phyloP scores from a whole-genome alignment of 2,797 vertebrate species.

The Tangara arthus region DNA sequence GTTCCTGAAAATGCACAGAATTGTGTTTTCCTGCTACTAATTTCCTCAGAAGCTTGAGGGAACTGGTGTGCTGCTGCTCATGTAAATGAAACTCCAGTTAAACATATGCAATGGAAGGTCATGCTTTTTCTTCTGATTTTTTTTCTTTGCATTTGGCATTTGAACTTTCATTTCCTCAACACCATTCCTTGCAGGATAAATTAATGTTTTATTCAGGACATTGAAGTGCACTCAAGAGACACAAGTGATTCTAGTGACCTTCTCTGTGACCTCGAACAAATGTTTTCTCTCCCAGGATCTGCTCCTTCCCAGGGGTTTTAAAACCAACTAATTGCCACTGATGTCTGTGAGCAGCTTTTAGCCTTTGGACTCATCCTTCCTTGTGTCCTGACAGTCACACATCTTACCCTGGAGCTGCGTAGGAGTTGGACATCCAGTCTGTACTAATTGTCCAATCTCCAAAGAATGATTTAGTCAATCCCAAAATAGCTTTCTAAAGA shows the following conservation, averaged over 20 bases:
- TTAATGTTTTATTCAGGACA: conserved; percentile 8
- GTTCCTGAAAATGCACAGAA: neutral
- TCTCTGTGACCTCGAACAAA: conserved; percentile 13
- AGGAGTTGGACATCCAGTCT: neutral
- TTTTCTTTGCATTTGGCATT: neutral
- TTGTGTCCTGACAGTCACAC: neutral
- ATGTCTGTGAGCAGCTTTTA: neutral
- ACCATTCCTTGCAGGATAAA: neutral
- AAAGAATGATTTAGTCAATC: neutral
- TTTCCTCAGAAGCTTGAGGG: neutral
- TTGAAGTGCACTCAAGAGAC: neutral
- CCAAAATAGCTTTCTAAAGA: conserved; percentile 30
- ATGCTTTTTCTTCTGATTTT: neutral
- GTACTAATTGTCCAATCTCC: neutral
- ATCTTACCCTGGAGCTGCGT: neutral
- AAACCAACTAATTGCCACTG: neutral
- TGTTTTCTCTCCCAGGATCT: neutral
- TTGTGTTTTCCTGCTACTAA: neutral
- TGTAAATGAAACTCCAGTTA: neutral
- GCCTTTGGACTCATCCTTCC: neutral
- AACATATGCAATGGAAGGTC: neutral
- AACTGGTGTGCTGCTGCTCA: neutral
- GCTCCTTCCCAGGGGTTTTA: neutral
- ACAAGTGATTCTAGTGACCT: neutral
- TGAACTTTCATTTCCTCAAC: neutral